Evolutionary conservation across 2,113 vertebrate genomes (phyloP), one percentile per base, ranked within the genome.

Genomic region (Phyllostomus hastatus): DNA sequence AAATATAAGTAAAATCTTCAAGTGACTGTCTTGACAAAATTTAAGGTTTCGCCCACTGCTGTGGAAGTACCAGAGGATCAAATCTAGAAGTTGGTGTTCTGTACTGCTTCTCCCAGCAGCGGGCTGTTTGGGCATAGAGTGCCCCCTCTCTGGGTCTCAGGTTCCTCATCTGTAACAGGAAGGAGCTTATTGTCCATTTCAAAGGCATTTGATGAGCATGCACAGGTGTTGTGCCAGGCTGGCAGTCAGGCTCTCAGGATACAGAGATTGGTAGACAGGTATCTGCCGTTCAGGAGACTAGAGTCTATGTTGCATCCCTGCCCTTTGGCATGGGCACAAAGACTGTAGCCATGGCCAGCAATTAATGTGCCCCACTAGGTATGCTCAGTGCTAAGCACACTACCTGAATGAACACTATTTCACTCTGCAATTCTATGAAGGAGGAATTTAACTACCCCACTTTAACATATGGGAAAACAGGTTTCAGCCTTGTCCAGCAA

Each of bases 281-380:
- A 17, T 19, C 41, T 52, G 4, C 41, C 35, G 7, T 67, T 33
- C 6, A 67, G 54, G 28, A 54, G 66, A 50, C 20, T 16, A 17
- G 19, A 35, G 14, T 19, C 12, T 11, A 48, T 33, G 5, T 5
- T 22, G 11, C 2, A n/a, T 50, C 26, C 12, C 69, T 28, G 28
- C 52, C 57, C n/a, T 16, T 14, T 15, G 38, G 35, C 66, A 11
- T 1, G 1, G 26, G n/a, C 1, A 3, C 31, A 10, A 31, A 82
- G 66, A 24, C 26, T 8, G 33, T 0, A 3, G n/a, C 61, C 24
- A 22, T 0, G 1, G 52, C 1, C 89, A 38, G 43, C 54, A 61
- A 38, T 20, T 20, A 1, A 14, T 20, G 7, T 1, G 15, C 7
- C 46, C 3, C 0, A 4, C 16, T 46, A 19, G 35, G 2, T 28